Evolutionary conservation across 2,113 vertebrate genomes (phyloP), one percentile per base, ranked within the genome.

Genomic region (Python bivittatus): DNA sequence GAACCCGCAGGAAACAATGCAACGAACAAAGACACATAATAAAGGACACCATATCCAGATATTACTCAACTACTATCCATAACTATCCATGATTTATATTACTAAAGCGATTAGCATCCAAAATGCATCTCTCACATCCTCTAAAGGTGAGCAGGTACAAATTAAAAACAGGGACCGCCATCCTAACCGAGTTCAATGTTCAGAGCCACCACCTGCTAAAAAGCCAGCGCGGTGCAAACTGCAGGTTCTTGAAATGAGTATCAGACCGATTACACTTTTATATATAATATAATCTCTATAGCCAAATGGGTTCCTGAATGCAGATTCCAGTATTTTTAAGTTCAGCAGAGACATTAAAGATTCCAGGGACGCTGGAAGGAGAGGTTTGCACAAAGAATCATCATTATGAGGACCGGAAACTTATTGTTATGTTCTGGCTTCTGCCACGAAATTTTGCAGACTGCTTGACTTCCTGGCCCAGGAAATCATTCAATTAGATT

Each of bases 141-240:
- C 0, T 20, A 57, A 29, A 3, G 48, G 22, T 9, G 23, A 0
- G 25, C 0, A 0, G 1, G 25, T 13, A 22, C 1, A 54, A 44
- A 57, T 25, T 29, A 52, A 92, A 72, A 10, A 15, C 4, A 52
- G 4, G 15, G 33, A n/a, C 29, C 38, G 25, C 27, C 15, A 25
- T 56, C 23, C 27, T 89, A 54, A 85, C 22, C 25, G 86, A 8
- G 54, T 57, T 48, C 58, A 87, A 60, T 17, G 22, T 25, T 90
- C 13, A 57, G 6, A 57, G 87, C 38, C 53, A 20, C 22, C 44
- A 13, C 29, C 12, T 72, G 61, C 61, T 17, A 23, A 8, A 56
- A 38, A 79, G 15, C 68, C 53, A 44, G 4, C 72, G 22, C 20
- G 2, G 27, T 22, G 27, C 7, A 54, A 33, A 23, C 17, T 38